Base-by-base conservation (phyloP, 2,888 invertebrate genomes). In the Silvanus unidentatus region DNA sequence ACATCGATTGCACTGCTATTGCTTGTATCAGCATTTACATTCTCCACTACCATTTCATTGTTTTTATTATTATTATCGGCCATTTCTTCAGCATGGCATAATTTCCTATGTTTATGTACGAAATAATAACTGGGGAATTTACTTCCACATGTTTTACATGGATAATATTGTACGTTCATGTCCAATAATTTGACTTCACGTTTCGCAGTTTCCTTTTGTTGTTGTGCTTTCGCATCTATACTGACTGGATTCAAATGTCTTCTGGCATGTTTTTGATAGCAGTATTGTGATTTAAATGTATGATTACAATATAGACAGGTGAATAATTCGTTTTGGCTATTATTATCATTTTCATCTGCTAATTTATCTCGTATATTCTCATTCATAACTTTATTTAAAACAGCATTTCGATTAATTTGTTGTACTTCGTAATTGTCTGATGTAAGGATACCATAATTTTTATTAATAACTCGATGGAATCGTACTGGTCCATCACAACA, bases 51-150 rank as follows among this genome's bases (percentile, higher is more conserved):
- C 43, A 65, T 66, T 45, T 68, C 66, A 49, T 67, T 69, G 49
- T 68, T 69, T 51, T 66, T 67, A 48, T 67, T 64, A 40, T 63
- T 70, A 47, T 70, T 69, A 45, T 72, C 66, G 42, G 66, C 69
- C 57, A 71, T 69, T 54, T 82, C 81, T 41, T 82, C 82, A 0
- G 84, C 82, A 65, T 93, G 92, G 63, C 91, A 91, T 60, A 86
- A 72, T 73, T 91, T 91, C 42, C 90, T 76, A 67, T 93, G 93
- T 65, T 93, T 93, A 68, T 93, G 92, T 15, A 92, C 92, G 74
- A 93, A 93, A 73, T 93, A 93, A 68, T 93, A 93, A 54, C 90
- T 91, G 1, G 93, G 93, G 68, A 93, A 93, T 69, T 92, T 92
- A 59, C 82, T 88, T 13, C 93, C 92, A 70, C 93, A 93, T 1